These are phyloP conservation scores for Struthidea cinerea DNA, from an alignment of 2,113 vertebrate species.

Conservation along the genomic window DNA sequence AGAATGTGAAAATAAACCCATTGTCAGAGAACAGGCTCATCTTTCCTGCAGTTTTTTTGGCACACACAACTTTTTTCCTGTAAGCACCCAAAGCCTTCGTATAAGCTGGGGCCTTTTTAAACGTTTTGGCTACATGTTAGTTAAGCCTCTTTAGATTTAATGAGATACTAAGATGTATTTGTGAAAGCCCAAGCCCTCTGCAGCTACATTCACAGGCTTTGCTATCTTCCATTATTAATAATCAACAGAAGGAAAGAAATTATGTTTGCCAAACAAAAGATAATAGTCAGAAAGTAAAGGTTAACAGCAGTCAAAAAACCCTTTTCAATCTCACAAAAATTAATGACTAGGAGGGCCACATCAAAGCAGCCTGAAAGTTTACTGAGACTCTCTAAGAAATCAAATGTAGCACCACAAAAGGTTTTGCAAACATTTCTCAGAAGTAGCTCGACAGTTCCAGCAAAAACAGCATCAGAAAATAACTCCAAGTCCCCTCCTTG, in stretches of 20 bases:
- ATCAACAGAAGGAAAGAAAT: background rate
- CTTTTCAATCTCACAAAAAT: background rate
- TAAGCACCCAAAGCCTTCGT: background rate
- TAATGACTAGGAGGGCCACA: rapidly evolving
- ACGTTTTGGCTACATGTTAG: background rate
- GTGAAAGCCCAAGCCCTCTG: background rate
- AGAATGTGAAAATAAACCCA: background rate
- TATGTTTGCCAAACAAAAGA: background rate
- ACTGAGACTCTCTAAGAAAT: background rate
- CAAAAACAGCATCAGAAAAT: background rate
- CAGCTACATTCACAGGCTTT: rapidly evolving
- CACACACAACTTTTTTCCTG: background rate
- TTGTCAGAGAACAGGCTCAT: background rate
- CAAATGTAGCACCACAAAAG: background rate
- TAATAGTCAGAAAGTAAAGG: background rate
- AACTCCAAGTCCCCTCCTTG: background rate
- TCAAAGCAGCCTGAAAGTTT: background rate
- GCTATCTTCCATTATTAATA: background rate
- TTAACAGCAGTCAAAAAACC: background rate
- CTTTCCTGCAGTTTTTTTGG: background rate
- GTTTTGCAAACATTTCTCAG: background rate
- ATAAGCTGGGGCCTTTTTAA: background rate
- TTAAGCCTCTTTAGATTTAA: background rate
- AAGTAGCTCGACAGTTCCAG: background rate
- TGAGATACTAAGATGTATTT: background rate